Conservation (phyloP, 1,140 invertebrate species). For the Zaprionus davidi region DNA sequence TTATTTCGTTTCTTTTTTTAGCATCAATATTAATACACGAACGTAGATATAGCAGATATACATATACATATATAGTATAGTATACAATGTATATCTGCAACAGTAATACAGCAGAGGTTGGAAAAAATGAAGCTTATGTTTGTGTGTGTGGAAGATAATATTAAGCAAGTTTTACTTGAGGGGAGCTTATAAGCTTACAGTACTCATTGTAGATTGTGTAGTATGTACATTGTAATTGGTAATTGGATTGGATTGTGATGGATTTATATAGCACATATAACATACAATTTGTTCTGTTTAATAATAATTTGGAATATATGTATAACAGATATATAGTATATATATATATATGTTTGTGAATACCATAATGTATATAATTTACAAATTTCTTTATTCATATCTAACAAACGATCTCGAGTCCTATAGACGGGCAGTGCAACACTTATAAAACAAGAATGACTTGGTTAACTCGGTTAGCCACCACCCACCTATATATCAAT, state of each 20-base stretch:
- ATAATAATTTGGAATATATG: conserved; percentile 42
- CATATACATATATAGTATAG: conserved; percentile 15
- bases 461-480: background rate
- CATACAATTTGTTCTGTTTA: conserved; percentile 15
- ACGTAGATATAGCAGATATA: conserved; percentile 8
- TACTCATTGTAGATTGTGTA: conserved; percentile 15
- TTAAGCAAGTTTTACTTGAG: conserved; percentile 51
- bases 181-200: conserved; percentile 26
- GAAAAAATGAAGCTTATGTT: conserved; percentile 52
- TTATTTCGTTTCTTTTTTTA: conserved; percentile 44
- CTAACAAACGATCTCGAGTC: conserved; percentile 22
- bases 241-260: conserved; percentile 18
- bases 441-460: background rate
- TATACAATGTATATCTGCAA: conserved; percentile 41
- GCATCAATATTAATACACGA: conserved; percentile 1
- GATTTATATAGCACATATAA: conserved; percentile 64
- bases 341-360: conserved; percentile 34
- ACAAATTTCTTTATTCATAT: conserved; percentile 53
- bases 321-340: conserved; percentile 15
- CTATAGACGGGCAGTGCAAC: conserved; percentile 31
- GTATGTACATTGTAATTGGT: conserved; percentile 36
- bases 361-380: conserved; percentile 63
- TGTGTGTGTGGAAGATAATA: conserved; percentile 28
- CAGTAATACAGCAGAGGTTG: conserved; percentile 54
- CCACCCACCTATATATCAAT: background rate